A percentile compares a stretch with the other conserved stretches of the same genome.
These are phyloP conservation scores for Heterodera schachtii DNA, from an alignment of 1,140 invertebrate genomes.

Conservation along the genomic window DNA sequence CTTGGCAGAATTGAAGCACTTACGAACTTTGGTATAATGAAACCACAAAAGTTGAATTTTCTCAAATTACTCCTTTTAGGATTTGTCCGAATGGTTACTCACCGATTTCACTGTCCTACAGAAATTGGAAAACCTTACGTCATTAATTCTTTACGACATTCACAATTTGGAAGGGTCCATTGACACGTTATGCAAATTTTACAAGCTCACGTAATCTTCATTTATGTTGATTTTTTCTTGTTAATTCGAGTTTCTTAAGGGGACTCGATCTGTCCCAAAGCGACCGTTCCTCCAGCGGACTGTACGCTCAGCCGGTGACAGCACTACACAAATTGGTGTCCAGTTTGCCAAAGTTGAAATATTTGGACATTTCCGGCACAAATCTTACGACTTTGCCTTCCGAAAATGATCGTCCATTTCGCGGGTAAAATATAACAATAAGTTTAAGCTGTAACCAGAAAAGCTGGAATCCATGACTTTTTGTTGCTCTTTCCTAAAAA, in stretches of 20 bases:
- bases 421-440: neutral
- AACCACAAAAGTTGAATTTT: constrained; percentile 9
- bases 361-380: constrained; percentile 45
- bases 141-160: constrained; percentile 43
- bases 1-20: constrained; percentile 16
- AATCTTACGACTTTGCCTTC: constrained; percentile 38
- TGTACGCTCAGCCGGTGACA: constrained; percentile 38
- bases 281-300: constrained; percentile 33
- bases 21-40: constrained; percentile 39
- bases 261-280: constrained; percentile 44
- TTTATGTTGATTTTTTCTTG: neutral
- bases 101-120: constrained; percentile 19
- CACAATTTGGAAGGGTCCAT: constrained; percentile 37
- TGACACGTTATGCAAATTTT: neutral
- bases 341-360: constrained; percentile 27
- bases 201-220: constrained; percentile 9
- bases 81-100: constrained; percentile 36
- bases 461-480: neutral
- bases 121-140: constrained; percentile 33
- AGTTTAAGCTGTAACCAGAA: neutral
- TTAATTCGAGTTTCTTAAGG: constrained; percentile 25
- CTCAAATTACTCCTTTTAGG: neutral
- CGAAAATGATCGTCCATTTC: constrained; percentile 40
- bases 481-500: neutral
- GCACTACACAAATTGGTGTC: constrained; percentile 36